Conservation (phyloP, 2,888 invertebrate genomes). For the Leptinotarsa tumamoca region DNA sequence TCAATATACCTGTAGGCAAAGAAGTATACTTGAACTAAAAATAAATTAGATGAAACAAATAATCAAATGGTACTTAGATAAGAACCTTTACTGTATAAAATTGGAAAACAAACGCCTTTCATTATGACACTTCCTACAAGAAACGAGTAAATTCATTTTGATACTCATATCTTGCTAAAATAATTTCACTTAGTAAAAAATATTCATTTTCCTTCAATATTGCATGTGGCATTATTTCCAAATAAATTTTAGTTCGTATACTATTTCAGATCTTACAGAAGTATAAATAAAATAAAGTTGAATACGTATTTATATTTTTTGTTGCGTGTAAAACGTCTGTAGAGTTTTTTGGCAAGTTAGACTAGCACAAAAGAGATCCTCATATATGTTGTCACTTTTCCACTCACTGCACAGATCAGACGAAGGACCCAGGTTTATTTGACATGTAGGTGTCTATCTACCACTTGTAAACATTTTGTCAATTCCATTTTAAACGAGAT, state of each 20-base stretch:
- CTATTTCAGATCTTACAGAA: slow-evolving; percentile 24
- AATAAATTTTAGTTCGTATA: slow-evolving; percentile 32
- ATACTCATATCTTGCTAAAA: background rate
- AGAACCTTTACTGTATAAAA: background rate
- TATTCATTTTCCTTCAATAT: background rate
- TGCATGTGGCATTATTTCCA: slow-evolving; percentile 24
- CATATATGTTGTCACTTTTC: slow-evolving; percentile 20
- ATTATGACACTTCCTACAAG: background rate
- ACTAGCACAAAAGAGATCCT: slow-evolving; percentile 34
- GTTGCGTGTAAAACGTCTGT: slow-evolving; percentile 26
- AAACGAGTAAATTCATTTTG: background rate
- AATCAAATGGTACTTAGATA: background rate
- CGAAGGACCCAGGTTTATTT: slow-evolving; percentile 1
- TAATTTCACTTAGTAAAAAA: background rate
- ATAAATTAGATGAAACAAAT: too few relatives aligned
- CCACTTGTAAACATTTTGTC: background rate
- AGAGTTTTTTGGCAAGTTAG: slow-evolving; percentile 33
- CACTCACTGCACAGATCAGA: slow-evolving; percentile 23
- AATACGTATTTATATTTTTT: slow-evolving; percentile 16
- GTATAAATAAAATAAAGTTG: slow-evolving; percentile 18
- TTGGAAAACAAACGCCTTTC: background rate
- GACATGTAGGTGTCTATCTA: background rate
- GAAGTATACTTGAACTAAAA: background rate
- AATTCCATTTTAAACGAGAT: too few relatives aligned
- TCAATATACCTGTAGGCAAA: too few relatives aligned